Conservation (phyloP, 2,113 vertebrate species). For the Megalops atlanticus region DNA sequence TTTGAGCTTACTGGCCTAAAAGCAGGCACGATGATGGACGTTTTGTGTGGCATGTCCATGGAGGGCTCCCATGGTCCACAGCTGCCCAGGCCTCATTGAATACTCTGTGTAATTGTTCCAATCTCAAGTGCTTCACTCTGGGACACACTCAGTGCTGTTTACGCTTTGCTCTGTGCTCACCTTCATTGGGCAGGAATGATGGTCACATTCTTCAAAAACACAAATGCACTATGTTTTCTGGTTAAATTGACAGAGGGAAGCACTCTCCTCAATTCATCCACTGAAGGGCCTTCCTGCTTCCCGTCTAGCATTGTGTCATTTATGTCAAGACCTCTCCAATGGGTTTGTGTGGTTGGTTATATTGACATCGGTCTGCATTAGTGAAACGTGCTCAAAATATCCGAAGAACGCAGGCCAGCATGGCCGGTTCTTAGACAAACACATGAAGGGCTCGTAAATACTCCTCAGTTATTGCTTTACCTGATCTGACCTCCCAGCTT, state of each 20-base stretch:
- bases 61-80: background rate
- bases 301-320: background rate
- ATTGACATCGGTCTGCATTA: background rate
- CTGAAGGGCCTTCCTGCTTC: background rate
- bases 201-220: slow-evolving; percentile 3
- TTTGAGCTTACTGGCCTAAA: background rate
- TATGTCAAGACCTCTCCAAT: slow-evolving; percentile 1
- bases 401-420: background rate
- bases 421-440: background rate
- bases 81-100: slow-evolving; percentile 14
- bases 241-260: slow-evolving; percentile 21
- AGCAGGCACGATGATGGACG: no score
- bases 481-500: background rate
- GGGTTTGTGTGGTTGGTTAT: background rate
- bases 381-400: background rate
- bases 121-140: background rate
- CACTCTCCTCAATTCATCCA: background rate
- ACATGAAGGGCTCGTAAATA: background rate
- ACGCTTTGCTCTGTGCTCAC: slow-evolving; percentile 1
- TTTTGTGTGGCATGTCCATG: background rate
- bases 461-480: background rate
- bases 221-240: background rate
- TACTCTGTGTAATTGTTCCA: background rate
- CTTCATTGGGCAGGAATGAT: slow-evolving; percentile 14
- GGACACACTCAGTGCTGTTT: background rate